A percentile compares a stretch with the other conserved stretches of the same genome.
These are phyloP conservation scores for Cotesia chilonis DNA, from an alignment of 1,140 invertebrate genomes.

Conservation along the genomic window DNA sequence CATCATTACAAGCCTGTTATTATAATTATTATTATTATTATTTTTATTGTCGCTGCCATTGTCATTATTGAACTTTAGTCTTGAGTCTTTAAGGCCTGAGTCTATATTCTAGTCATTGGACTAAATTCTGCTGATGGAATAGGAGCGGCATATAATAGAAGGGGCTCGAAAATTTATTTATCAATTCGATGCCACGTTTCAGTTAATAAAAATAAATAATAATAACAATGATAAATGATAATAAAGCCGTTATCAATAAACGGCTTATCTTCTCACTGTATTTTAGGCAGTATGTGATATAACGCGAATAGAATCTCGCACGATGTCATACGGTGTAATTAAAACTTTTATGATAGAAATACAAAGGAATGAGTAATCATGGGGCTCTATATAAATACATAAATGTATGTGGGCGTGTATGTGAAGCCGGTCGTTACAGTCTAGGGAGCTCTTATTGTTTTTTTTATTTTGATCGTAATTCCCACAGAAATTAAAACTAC, in stretches of 20 bases:
- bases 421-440: neutral
- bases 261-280: too few species aligned
- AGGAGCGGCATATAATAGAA: too few species aligned
- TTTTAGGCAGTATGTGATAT: neutral
- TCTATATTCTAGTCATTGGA: too few species aligned
- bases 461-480: neutral
- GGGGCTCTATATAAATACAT: neutral
- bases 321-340: neutral
- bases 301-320: neutral
- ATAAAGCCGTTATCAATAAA: too few species aligned
- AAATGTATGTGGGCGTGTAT: too few species aligned
- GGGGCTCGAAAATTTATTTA: too few species aligned
- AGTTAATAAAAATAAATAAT: neutral
- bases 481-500: constrained; percentile 8
- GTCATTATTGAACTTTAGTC: neutral
- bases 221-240: neutral
- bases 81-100: too few species aligned
- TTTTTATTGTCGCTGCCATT: neutral
- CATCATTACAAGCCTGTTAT: neutral
- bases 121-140: too few species aligned
- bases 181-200: too few species aligned
- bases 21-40: neutral
- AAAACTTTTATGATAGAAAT: constrained; percentile 2
- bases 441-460: neutral
- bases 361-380: constrained; percentile 5